Conservation (phyloP, 2,113 vertebrate genomes). For the Polyodon spathula region DNA sequence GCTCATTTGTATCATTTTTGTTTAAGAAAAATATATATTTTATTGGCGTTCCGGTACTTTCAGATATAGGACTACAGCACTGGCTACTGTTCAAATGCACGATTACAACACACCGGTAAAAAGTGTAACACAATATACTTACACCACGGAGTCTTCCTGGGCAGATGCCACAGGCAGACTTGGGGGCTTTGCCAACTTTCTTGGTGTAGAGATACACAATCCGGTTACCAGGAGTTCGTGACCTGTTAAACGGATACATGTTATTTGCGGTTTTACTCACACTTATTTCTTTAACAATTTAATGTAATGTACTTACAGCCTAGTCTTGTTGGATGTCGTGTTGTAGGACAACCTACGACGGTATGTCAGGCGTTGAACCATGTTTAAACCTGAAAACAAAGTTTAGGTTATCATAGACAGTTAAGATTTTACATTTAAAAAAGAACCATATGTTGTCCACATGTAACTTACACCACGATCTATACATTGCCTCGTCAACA, state of each 20-base stretch:
- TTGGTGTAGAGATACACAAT: conserved; percentile 98
- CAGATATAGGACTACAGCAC: too few relatives aligned
- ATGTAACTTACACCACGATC: not conserved
- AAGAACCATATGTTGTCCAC: rapidly evolving
- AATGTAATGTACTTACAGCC: conserved; percentile 70
- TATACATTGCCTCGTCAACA: too few relatives aligned
- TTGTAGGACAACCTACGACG: conserved; percentile 98
- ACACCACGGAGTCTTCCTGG: conserved; percentile 92
- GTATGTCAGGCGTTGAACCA: conserved; percentile 96
- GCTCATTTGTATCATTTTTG: too few relatives aligned
- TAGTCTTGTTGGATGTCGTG: conserved; percentile 94
- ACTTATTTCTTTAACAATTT: too few relatives aligned
- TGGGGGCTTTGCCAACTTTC: conserved; percentile 94
- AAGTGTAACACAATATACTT: conserved; percentile 42
- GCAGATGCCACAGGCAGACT: conserved; percentile 91
- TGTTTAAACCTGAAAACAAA: conserved; percentile 44
- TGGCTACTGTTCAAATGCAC: too few relatives aligned
- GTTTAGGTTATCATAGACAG: rapidly evolving
- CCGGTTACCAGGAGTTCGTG: conserved; percentile 91
- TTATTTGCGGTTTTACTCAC: too few relatives aligned
- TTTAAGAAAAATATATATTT: too few relatives aligned
- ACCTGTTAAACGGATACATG: conserved; percentile 47
- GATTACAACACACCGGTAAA: not conserved
- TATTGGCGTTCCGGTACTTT: too few relatives aligned
- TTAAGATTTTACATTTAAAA: too few relatives aligned